Evolutionary conservation across 2,888 invertebrate species (phyloP).

Genomic region (Sarcophaga caerulescens): DNA sequence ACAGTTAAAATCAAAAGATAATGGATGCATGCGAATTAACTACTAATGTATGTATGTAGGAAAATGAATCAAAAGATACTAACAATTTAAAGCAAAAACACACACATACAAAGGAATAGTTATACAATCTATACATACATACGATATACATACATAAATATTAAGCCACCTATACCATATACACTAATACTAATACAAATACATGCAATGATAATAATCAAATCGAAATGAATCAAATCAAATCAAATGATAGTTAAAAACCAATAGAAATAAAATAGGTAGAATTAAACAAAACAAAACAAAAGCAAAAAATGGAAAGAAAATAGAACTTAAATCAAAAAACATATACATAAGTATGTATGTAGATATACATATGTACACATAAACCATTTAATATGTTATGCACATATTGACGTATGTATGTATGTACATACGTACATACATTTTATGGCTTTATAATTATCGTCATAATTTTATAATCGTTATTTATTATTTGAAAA

Average conservation of each 20-base stretch:
- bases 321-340: not conserved
- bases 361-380: too few species aligned
- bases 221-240: too few species aligned
- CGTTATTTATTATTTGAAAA: constrained; percentile 9
- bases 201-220: not conserved
- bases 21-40: too few species aligned
- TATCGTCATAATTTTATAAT: not conserved
- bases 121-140: not conserved
- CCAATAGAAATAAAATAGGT: not conserved
- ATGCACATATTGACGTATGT: too few species aligned
- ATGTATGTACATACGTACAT: not conserved
- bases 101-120: too few species aligned
- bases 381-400: too few species aligned
- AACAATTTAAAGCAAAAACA: too few species aligned
- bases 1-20: not conserved
- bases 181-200: not conserved
- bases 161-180: not conserved
- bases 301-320: too few species aligned
- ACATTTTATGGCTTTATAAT: not conserved
- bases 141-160: constrained; percentile 12
- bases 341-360: not conserved
- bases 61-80: too few species aligned
- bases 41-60: too few species aligned
- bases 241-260: too few species aligned
- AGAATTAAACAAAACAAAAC: not conserved